Conservation (phyloP, 1,140 invertebrate genomes). For the Lordiphosa clarofinis region DNA sequence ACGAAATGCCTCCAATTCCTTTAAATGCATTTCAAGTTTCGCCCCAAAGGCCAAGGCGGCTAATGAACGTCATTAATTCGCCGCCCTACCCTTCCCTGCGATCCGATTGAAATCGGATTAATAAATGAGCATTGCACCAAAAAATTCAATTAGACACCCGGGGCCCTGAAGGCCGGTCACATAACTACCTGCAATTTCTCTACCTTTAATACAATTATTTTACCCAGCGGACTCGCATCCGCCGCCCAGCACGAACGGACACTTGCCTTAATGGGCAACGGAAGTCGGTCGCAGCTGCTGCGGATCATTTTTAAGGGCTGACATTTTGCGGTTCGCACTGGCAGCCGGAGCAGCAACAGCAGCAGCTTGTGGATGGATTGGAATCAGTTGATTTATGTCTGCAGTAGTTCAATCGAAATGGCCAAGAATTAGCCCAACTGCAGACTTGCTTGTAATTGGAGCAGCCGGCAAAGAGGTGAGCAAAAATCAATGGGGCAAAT, state of each 20-base stretch:
- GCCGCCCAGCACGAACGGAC: conserved; percentile 28
- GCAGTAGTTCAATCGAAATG: conserved; percentile 51
- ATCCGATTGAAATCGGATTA: conserved; percentile 73
- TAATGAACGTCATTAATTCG: conserved; percentile 73
- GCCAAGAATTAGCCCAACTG: conserved; percentile 23
- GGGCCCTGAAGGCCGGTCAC: conserved; percentile 14
- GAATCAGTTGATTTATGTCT: conserved; percentile 62
- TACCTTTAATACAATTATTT: conserved; percentile 65
- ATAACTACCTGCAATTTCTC: conserved; percentile 68
- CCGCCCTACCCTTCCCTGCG: conserved; percentile 10
- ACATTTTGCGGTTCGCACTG: conserved; percentile 49
- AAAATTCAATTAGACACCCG: conserved; percentile 65
- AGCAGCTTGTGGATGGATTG: conserved; percentile 12
- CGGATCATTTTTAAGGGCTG: conserved; percentile 61
- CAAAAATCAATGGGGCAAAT: not conserved
- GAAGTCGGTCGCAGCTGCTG: conserved; percentile 52
- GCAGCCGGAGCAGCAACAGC: conserved; percentile 15
- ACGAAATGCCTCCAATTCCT: no score
- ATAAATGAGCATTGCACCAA: conserved; percentile 65
- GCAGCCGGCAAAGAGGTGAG: not conserved
- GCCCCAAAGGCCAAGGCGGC: conserved; percentile 47
- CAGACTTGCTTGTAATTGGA: not conserved
- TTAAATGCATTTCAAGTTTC: conserved; percentile 21
- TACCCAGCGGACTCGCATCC: not conserved
- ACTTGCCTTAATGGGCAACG: conserved; percentile 54